Evolutionary conservation across 2,888 invertebrate genomes (phyloP), one percentile per base, ranked within the genome.

Genomic region (Ochropleura plecta): DNA sequence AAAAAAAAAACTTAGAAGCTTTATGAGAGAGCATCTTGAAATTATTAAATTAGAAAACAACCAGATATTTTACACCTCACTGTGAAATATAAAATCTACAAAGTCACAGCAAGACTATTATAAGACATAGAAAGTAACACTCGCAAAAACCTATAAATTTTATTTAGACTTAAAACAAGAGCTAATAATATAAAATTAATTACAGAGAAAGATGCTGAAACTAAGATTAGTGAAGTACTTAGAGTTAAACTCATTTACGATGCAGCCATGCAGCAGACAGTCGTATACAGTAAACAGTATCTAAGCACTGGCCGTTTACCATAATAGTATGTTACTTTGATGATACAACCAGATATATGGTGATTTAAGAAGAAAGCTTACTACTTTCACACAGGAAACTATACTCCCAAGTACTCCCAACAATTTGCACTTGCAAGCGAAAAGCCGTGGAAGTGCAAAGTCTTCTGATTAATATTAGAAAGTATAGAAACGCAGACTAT

Each of bases 351-450:
- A 71, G 73, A 90, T 86, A 90, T 88, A 80, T 81, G 77, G 78
- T 80, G 83, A 84, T 83, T 86, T 84, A 76, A 70, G 81, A 86
- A 73, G 90, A 91, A 90, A 92, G 89, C 87, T 85, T 73, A 76
- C 82, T 30, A 89, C 92, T 92, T 93, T 92, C 92, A 87, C 90
- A 85, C 83, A 88, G 89, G 90, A 91, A 90, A 89, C 88, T 86
- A 81, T 86, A 86, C 79, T 78, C 73, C 74, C 59, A 84, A 89
- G 81, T 86, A 86, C 79, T 78, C 73, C 74, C 59, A 84, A 89
- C 90, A 88, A 88, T 91, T 91, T 89, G 88, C 89, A 89, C 89
- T 86, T 76, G 78, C 78, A 55, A 76, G 81, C 81, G 80, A 88
- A 88, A 86, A 75, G n/a, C 73, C 62, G 66, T 83, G 68, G 68